phyloP scores from a whole-genome alignment of 2,888 invertebrate species.

The Apoderus coryli region DNA sequence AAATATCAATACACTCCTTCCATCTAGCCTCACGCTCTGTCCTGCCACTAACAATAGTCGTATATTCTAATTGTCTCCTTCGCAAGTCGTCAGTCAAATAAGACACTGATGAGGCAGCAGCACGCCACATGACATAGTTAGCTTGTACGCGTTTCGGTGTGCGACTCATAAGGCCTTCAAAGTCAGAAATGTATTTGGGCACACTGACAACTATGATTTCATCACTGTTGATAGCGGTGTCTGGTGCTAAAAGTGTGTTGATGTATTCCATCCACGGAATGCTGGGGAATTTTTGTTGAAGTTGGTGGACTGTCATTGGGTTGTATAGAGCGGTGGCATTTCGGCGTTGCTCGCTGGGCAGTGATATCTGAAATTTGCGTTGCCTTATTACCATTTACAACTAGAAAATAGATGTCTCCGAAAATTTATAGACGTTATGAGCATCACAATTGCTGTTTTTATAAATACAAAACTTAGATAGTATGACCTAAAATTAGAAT shows the following conservation, averaged over 20 bases:
- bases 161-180: conserved; percentile 43
- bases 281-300: conserved; percentile 60
- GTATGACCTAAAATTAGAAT: no score
- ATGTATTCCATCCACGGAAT: conserved; percentile 76
- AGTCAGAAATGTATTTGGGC: conserved; percentile 59
- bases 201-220: conserved; percentile 78
- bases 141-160: conserved; percentile 55
- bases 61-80: conserved; percentile 65
- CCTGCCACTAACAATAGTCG: conserved; percentile 67
- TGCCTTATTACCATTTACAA: no score
- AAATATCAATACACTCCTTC: conserved; percentile 81
- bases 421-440: no score
- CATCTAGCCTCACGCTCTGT: conserved; percentile 77
- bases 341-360: conserved; percentile 78
- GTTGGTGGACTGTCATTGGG: conserved; percentile 67
- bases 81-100: conserved; percentile 69
- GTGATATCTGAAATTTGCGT: conserved; percentile 54
- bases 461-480: no score
- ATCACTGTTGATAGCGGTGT: conserved; percentile 43
- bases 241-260: conserved; percentile 59
- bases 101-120: conserved; percentile 64
- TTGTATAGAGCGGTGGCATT: conserved; percentile 88
- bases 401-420: no score
- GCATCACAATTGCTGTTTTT: no score
- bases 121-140: conserved; percentile 89